These are phyloP conservation scores for Morus bassanus DNA, from an alignment of 2,797 vertebrate species.

Conservation along the genomic window DNA sequence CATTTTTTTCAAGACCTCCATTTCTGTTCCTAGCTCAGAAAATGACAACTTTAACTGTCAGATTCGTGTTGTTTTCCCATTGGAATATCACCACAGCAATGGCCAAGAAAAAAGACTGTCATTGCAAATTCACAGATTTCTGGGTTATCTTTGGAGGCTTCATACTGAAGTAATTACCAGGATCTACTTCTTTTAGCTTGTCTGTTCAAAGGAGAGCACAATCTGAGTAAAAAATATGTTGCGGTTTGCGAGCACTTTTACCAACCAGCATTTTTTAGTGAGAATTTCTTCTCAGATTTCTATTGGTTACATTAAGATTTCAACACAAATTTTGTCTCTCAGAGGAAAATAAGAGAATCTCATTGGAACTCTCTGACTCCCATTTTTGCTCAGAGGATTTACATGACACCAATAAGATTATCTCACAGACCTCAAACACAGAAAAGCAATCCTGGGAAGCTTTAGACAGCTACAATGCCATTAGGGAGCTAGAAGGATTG, in stretches of 20 bases:
- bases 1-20: rapidly evolving
- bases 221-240: neutral
- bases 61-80: neutral
- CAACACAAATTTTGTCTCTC: neutral
- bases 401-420: neutral
- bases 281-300: neutral
- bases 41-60: neutral
- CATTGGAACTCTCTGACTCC: neutral
- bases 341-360: neutral
- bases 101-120: neutral
- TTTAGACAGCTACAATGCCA: neutral
- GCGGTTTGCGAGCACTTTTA: neutral
- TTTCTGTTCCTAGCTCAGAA: neutral
- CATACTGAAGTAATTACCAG: neutral
- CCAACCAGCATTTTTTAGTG: neutral
- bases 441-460: neutral
- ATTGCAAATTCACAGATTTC: neutral
- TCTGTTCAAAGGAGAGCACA: neutral
- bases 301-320: neutral
- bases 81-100: neutral
- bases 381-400: neutral
- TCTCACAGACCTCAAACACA: neutral
- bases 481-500: neutral
- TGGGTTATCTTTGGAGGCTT: neutral
- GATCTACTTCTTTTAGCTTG: neutral